Evolutionary conservation across 1,140 invertebrate species (phyloP), one percentile per base, ranked within the genome.

Genomic region (Zophobas morio): DNA sequence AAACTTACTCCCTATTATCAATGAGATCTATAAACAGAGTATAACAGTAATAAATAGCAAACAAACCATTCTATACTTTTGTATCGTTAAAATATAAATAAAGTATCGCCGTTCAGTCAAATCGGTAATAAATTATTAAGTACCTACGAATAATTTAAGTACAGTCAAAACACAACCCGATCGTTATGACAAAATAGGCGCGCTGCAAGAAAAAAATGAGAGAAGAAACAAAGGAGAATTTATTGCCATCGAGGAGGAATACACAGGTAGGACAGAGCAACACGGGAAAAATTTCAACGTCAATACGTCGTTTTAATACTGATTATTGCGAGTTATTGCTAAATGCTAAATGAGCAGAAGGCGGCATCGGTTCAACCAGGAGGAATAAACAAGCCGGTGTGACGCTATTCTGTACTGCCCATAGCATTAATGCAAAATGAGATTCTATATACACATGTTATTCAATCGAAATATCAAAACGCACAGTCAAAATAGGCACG

Each of bases 251-350:
- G 63, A 70, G 76, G 73, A 78, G 78, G 81, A 83, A 79, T 83
- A 72, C 72, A 76, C 74, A 79, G 70, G 74, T 71, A 63, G 57
- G 57, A 63, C 37, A 36, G 46, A 49, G 36, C 46, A 72, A 51
- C 34, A 49, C 40, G 70, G 20, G 33, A 32, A 42, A 33, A 40
- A 33, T 74, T 54, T 74, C 5, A 54, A 56, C 39, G 56, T 75
- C 47, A 46, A 53, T 53, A 53, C 70, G 60, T 46, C 39, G 66
- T 80, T 80, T 75, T 86, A 86, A 86, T 86, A 86, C 84, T 85
- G 84, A 84, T 85, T 86, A 86, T 86, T 86, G 85, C 85, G 84
- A 86, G 84, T 86, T 86, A 86, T 86, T 86, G 85, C 85, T 84
- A 82, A 85, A 85, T 83, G 82, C 84, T 82, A 83, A 76, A 82